Percentiles rank a stretch among this genome's conserved stretches.
These are phyloP conservation scores for Macquaria ambigua DNA, from an alignment of 2,113 vertebrate species.

Conservation along the genomic window DNA sequence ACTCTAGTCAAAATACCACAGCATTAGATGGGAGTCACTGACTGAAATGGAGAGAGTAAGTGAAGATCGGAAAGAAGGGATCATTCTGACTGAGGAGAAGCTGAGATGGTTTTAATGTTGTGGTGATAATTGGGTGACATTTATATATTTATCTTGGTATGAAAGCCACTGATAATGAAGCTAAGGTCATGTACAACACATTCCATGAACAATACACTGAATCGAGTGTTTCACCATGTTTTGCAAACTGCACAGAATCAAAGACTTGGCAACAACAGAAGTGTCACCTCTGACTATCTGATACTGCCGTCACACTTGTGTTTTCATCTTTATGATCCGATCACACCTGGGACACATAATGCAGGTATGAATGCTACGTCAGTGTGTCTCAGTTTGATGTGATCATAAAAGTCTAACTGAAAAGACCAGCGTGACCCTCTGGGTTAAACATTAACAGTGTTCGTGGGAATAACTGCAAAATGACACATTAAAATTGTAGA, in stretches of 20 bases:
- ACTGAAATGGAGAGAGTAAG: not conserved
- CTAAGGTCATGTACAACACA: not conserved
- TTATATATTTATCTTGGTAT: not conserved
- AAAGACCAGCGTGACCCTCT: not conserved
- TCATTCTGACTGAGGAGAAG: not conserved
- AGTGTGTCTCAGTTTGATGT: not conserved
- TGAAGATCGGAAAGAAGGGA: not conserved
- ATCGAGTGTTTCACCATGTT: not conserved
- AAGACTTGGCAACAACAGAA: not conserved
- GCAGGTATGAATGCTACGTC: too few relatives aligned
- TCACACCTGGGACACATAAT: not conserved
- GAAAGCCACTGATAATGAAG: not conserved
- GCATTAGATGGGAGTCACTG: not conserved
- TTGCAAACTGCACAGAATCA: not conserved
- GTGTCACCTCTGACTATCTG: too few relatives aligned
- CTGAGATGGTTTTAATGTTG: not conserved
- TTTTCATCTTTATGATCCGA: not conserved
- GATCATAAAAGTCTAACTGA: not conserved
- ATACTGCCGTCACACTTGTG: not conserved
- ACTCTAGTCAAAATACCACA: conserved; percentile 35
- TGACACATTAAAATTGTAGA: not conserved
- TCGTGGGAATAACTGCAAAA: not conserved
- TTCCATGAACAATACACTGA: too few relatives aligned
- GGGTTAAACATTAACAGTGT: not conserved
- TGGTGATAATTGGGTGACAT: not conserved